Evolutionary conservation across 2,888 invertebrate species (phyloP).

Genomic region (Campaea margaritaria): DNA sequence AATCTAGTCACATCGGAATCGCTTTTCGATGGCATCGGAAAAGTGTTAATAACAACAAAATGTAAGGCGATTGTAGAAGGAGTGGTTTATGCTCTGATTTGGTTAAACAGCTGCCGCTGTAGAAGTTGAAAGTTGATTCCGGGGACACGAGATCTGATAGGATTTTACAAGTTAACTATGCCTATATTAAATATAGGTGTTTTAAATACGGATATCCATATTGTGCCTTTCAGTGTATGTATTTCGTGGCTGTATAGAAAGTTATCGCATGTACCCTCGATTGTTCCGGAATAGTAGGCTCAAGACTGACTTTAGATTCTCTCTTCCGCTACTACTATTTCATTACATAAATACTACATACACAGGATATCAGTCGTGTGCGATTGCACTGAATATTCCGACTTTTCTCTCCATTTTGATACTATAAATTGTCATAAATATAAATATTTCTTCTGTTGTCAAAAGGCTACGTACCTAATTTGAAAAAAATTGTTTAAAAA

Average conservation of each 20-base stretch:
- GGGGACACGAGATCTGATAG: conserved; percentile 6
- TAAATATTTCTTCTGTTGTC: background rate
- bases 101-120: background rate
- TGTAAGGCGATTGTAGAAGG: no score
- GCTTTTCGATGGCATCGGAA: no score
- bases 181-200: conserved; percentile 12
- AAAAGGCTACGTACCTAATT: conserved; percentile 11
- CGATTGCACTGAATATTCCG: conserved; percentile 22
- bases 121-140: background rate
- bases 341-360: conserved; percentile 7
- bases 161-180: conserved; percentile 7
- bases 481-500: conserved; percentile 13
- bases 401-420: conserved; percentile 17
- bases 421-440: conserved; percentile 6
- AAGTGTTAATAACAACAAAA: no score
- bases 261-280: conserved; percentile 2
- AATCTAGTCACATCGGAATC: no score
- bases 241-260: conserved; percentile 13
- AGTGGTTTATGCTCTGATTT: background rate
- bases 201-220: conserved; percentile 17
- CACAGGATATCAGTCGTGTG: conserved; percentile 7
- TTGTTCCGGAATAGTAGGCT: conserved; percentile 27
- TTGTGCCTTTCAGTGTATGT: conserved; percentile 38
- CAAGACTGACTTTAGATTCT: conserved; percentile 38
- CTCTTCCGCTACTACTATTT: conserved; percentile 23